Evolutionary conservation across 1,140 invertebrate genomes (phyloP).

Genomic region (Parasteatoda tepidariorum): DNA sequence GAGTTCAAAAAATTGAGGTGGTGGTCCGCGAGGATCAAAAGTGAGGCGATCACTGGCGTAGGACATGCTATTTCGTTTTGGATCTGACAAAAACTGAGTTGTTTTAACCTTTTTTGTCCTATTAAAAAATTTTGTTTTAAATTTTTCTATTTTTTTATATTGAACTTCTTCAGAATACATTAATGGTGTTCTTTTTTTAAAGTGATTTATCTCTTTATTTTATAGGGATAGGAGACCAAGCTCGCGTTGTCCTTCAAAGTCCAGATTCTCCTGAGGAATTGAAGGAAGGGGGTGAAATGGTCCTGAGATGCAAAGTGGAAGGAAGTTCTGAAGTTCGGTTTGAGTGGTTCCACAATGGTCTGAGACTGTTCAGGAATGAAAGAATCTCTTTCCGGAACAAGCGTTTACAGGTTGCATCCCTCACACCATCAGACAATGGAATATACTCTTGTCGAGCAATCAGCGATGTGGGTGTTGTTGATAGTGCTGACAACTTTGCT

Average conservation of each 20-base stretch:
- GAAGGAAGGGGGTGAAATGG: constrained; percentile 73
- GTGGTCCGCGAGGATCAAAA: too few species aligned
- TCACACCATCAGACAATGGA: constrained; percentile 76
- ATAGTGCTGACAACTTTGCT: constrained; percentile 73
- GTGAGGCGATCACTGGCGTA: too few species aligned
- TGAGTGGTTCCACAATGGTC: constrained; percentile 82
- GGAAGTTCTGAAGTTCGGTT: constrained; percentile 79
- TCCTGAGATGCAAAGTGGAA: constrained; percentile 79
- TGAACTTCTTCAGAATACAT: not conserved
- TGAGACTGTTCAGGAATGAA: constrained; percentile 73
- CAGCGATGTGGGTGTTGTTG: constrained; percentile 75
- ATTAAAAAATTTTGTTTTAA: not conserved
- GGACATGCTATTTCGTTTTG: too few species aligned
- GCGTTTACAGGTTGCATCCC: constrained; percentile 74
- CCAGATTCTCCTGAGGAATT: constrained; percentile 73
- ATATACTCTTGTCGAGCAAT: constrained; percentile 77
- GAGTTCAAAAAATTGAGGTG: too few species aligned
- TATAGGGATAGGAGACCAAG: constrained; percentile 77
- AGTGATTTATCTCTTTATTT: constrained; percentile 48
- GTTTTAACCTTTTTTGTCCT: not conserved
- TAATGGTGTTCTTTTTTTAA: not conserved
- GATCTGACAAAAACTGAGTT: not conserved
- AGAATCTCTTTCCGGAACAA: constrained; percentile 75
- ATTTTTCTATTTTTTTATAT: not conserved
- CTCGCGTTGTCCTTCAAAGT: constrained; percentile 75